These are phyloP conservation scores for Diabrotica undecimpunctata DNA, from an alignment of 1,140 invertebrate genomes.

Conservation along the genomic window DNA sequence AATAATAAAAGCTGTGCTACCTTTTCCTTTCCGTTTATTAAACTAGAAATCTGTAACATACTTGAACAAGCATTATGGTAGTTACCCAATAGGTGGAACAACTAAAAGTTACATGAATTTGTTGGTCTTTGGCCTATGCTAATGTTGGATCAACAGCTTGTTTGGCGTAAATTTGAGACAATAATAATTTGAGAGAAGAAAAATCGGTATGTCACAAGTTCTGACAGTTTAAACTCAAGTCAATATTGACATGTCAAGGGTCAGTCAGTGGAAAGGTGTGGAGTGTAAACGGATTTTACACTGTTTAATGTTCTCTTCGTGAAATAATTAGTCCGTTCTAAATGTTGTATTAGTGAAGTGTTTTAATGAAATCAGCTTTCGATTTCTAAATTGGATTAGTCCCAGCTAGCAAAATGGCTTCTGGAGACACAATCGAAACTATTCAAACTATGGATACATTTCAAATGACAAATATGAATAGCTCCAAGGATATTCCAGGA, in stretches of 20 bases:
- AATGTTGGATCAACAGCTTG: too few species aligned
- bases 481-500: conserved; percentile 36
- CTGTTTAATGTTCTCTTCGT: conserved; percentile 3
- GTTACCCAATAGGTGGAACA: too few species aligned
- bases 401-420: conserved; percentile 58
- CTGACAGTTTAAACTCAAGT: conserved; percentile 2
- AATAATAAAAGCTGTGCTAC: too few species aligned
- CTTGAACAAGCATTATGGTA: too few species aligned
- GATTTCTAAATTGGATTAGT: conserved; percentile 13
- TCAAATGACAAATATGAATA: conserved; percentile 35
- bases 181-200: too few species aligned
- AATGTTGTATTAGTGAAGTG: conserved; percentile 4
- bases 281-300: conserved; percentile 11
- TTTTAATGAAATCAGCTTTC: not conserved
- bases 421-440: conserved; percentile 62
- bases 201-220: not conserved
- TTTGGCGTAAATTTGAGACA: too few species aligned
- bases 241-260: conserved; percentile 20
- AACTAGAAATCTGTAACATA: too few species aligned
- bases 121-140: too few species aligned
- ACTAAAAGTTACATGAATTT: too few species aligned
- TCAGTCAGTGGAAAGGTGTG: conserved; percentile 14
- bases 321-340: not conserved
- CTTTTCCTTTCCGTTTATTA: too few species aligned
- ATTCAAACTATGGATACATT: conserved; percentile 56